These are phyloP conservation scores for Cybosia mesomella DNA, from an alignment of 2,888 invertebrate genomes.

Conservation along the genomic window DNA sequence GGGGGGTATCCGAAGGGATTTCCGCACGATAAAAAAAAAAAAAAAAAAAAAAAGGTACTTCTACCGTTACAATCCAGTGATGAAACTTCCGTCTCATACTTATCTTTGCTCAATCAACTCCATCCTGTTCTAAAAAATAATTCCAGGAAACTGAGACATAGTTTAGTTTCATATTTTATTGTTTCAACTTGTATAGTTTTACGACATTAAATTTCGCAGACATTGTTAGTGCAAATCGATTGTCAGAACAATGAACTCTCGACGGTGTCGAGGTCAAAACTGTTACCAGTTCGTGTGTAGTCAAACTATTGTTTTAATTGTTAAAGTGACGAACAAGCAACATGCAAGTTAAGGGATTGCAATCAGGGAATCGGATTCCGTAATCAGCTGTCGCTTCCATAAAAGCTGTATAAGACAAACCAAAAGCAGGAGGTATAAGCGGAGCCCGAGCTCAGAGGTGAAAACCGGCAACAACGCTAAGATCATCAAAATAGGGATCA, in stretches of 20 bases:
- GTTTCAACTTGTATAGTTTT: constrained; percentile 49
- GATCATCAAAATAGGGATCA: too few relatives aligned
- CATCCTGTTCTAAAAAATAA: constrained; percentile 38
- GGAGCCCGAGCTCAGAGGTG: too few relatives aligned
- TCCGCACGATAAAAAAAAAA: too few relatives aligned
- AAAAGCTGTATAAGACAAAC: too few relatives aligned
- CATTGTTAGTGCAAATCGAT: constrained; percentile 41
- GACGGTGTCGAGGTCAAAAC: constrained; percentile 37
- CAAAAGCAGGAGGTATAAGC: too few relatives aligned
- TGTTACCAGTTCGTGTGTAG: constrained; percentile 14
- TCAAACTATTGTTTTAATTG: not conserved
- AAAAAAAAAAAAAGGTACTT: too few relatives aligned
- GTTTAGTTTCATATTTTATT: constrained; percentile 39
- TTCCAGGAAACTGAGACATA: constrained; percentile 61
- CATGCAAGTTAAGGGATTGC: not conserved
- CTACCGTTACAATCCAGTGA: not conserved
- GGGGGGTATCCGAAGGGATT: too few relatives aligned
- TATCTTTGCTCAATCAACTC: constrained; percentile 35
- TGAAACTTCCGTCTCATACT: not conserved
- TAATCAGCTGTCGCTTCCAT: not conserved
- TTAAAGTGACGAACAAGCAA: not conserved
- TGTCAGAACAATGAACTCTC: constrained; percentile 60
- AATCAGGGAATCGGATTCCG: not conserved
- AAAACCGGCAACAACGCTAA: too few relatives aligned
- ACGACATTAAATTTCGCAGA: constrained; percentile 52